phyloP scores from a whole-genome alignment of 2,113 vertebrate species.

The Callionymus lyra region DNA sequence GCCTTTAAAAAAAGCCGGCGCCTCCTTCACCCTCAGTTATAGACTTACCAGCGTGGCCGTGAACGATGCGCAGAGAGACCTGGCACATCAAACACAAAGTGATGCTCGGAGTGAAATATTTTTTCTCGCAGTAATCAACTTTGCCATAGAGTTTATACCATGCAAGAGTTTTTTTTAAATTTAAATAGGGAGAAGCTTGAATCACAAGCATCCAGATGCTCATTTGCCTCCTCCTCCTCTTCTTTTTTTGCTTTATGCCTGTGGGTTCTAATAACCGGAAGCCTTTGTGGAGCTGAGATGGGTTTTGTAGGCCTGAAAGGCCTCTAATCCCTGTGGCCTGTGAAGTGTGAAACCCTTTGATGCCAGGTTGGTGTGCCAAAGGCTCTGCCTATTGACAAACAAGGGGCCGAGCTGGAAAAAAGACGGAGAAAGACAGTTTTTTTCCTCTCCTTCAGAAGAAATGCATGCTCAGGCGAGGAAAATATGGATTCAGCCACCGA shows the following conservation, averaged over 20 bases:
- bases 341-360: slow-evolving; percentile 76
- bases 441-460: slow-evolving; percentile 39
- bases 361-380: slow-evolving; percentile 65
- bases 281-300: slow-evolving; percentile 66
- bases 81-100: slow-evolving; percentile 41
- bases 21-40: slow-evolving; percentile 52
- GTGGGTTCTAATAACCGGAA: slow-evolving; percentile 67
- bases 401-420: slow-evolving; percentile 57
- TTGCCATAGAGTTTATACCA: slow-evolving; percentile 49
- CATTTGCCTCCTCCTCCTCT: slow-evolving; percentile 47
- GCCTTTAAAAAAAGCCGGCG: slow-evolving; percentile 36
- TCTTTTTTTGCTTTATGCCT: slow-evolving; percentile 54
- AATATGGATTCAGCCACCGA: slow-evolving; percentile 57
- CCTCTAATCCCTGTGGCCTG: slow-evolving; percentile 73
- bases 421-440: slow-evolving; percentile 38
- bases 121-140: slow-evolving; percentile 55
- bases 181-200: slow-evolving; percentile 43
- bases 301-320: slow-evolving; percentile 66
- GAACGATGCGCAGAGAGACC: slow-evolving; percentile 32
- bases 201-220: slow-evolving; percentile 61
- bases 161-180: slow-evolving; percentile 56
- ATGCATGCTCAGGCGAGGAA: slow-evolving; percentile 47
- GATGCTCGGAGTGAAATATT: slow-evolving; percentile 24
- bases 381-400: slow-evolving; percentile 71
- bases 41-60: slow-evolving; percentile 40